Base-by-base conservation (phyloP, 2,113 vertebrate genomes). In the Oceanites oceanicus region DNA sequence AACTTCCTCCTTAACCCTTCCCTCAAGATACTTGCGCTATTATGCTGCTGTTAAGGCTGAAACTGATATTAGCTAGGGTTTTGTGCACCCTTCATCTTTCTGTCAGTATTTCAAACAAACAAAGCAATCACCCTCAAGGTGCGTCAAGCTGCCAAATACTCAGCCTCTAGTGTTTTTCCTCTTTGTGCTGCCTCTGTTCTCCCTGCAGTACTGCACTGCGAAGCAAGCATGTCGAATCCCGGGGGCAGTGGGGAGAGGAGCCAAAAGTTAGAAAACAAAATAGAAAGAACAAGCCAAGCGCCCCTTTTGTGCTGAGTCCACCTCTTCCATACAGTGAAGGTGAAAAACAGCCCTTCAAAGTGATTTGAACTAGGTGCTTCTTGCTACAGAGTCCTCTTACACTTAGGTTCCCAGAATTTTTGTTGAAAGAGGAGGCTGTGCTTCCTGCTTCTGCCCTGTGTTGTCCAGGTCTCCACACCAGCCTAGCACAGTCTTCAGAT, bases 171-270 rank as follows among this genome's bases (percentile, higher is more conserved):
- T 21, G 32, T 10, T 81, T 32, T 45, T 32, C 13, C 36, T 45
- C 30, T 55, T n/a, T 70, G n/a, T 47, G 26, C 19, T 62, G 27
- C n/a, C 50, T 56, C 42, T 58, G 27, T 26, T 68, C 7, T 30
- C 25, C 47, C 12, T 40, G 5, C 15, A 72, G 38, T 32, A 67
- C 13, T 15, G 23, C 67, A 44, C 30, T 44, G 36, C 3, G 1
- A 90, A 84, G 44, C 11, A 83, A 26, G 15, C 16, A 36, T 22
- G 13, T 59, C 6, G 2, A 63, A 47, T 50, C 32, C 73, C 45
- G 10, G 4, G n/a, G 9, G n/a, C n/a, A 13, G 20, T 0, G 30
- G 6, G 6, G 9, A 25, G 5, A 67, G 15, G 4, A 76, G 40
- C 18, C 13, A 47, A 44, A 85, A 65, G 25, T 0, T 23, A 29